These are phyloP conservation scores for Mimas tiliae DNA, from an alignment of 2,888 invertebrate species.

Conservation along the genomic window DNA sequence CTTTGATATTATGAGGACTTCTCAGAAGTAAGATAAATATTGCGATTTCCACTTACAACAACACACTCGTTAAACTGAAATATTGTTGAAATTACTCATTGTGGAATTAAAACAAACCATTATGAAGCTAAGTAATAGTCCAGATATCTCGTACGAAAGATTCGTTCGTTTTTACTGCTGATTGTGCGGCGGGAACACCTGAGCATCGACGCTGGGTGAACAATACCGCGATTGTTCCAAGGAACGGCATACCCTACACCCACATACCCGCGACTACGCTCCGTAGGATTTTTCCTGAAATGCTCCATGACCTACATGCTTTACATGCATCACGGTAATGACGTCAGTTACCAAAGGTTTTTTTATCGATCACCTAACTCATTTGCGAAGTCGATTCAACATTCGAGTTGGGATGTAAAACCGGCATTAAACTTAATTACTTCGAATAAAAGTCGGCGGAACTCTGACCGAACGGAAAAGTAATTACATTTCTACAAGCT, in stretches of 20 bases:
- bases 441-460: constrained; percentile 70
- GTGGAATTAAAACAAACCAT: constrained; percentile 47
- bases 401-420: constrained; percentile 66
- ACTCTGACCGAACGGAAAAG: constrained; percentile 74
- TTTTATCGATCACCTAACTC: constrained; percentile 32
- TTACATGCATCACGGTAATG: constrained; percentile 23
- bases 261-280: background rate
- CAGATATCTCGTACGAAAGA: constrained; percentile 58
- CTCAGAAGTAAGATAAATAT: too few relatives aligned
- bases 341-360: constrained; percentile 23
- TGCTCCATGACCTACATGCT: constrained; percentile 25
- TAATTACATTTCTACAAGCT: constrained; percentile 81
- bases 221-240: constrained; percentile 49
- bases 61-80: constrained; percentile 4
- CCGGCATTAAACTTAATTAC: constrained; percentile 77
- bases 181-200: constrained; percentile 75
- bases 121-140: constrained; percentile 53
- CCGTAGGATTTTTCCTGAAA: constrained; percentile 22
- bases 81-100: constrained; percentile 15
- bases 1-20: too few relatives aligned
- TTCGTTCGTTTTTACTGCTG: constrained; percentile 77
- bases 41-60: constrained; percentile 1
- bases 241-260: constrained; percentile 22
- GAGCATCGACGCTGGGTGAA: constrained; percentile 53
- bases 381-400: constrained; percentile 54